Evolutionary conservation across 2,888 invertebrate genomes (phyloP).

Genomic region (Ochropleura plecta): DNA sequence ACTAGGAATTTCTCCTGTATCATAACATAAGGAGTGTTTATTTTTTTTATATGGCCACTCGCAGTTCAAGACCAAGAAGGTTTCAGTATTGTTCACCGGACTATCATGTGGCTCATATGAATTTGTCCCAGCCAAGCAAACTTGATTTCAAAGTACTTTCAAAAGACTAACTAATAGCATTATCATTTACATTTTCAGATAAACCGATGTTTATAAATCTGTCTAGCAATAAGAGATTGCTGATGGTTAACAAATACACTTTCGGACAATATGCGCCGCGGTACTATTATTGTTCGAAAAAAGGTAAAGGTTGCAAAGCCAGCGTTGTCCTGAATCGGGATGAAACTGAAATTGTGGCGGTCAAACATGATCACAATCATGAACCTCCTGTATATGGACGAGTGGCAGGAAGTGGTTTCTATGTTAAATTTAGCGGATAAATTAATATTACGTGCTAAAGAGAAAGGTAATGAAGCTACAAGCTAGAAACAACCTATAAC

Average conservation of each 20-base stretch:
- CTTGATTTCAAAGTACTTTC: not conserved
- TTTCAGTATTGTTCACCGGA: too few relatives aligned
- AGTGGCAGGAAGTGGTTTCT: not conserved
- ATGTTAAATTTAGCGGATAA: slow-evolving; percentile 28
- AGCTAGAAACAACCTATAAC: too few relatives aligned
- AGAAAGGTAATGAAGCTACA: too few relatives aligned
- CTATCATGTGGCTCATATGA: too few relatives aligned
- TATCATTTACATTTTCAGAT: slow-evolving; percentile 34
- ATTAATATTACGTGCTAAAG: not conserved
- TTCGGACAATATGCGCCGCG: slow-evolving; percentile 39
- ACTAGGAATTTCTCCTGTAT: too few relatives aligned
- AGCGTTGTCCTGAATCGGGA: slow-evolving; percentile 33
- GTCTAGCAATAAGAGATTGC: slow-evolving; percentile 25
- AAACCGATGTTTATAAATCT: slow-evolving; percentile 32
- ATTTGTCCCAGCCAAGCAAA: too few relatives aligned
- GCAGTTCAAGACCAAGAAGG: too few relatives aligned
- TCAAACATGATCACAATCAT: slow-evolving; percentile 44
- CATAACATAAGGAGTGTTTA: too few relatives aligned
- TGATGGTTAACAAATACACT: slow-evolving; percentile 55
- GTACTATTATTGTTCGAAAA: slow-evolving; percentile 55
- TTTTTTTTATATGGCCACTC: too few relatives aligned
- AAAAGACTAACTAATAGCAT: not conserved
- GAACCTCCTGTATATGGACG: slow-evolving; percentile 27
- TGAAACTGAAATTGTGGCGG: slow-evolving; percentile 2
- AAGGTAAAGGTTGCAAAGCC: slow-evolving; percentile 43